A percentile compares a stretch with the other conserved stretches of the same genome.
phyloP scores from a whole-genome alignment of 2,888 invertebrate species.

The Cantharis flavilabris region DNA sequence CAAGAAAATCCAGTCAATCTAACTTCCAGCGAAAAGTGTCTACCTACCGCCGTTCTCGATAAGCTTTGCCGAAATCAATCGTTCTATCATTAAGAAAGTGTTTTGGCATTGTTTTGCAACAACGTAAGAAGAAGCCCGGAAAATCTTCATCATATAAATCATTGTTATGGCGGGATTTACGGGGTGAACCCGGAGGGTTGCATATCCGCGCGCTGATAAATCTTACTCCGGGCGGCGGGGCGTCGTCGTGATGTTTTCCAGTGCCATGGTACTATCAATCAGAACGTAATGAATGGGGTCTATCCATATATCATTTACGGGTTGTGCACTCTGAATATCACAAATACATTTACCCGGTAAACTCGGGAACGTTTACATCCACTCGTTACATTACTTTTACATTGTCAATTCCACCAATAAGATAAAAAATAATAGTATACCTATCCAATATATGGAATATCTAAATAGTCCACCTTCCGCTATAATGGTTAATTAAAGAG shows the following conservation, averaged over 20 bases:
- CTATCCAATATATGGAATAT: not conserved
- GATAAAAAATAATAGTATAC: not conserved
- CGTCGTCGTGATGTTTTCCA: constrained; percentile 28
- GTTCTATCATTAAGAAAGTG: not conserved
- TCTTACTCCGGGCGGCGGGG: constrained; percentile 21
- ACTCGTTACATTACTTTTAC: not conserved
- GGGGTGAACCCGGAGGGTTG: constrained; percentile 29
- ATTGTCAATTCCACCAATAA: not conserved
- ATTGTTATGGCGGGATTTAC: constrained; percentile 16
- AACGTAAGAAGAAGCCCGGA: constrained; percentile 2
- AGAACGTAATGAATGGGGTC: constrained; percentile 40
- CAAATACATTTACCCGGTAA: constrained; percentile 19
- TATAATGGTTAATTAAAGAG: not conserved
- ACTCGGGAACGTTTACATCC: not conserved
- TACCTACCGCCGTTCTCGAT: not conserved
- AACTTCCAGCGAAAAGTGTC: not conserved
- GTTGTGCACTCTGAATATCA: constrained; percentile 36
- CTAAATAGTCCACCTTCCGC: not conserved
- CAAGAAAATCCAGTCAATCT: constrained; percentile 10
- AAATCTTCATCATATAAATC: constrained; percentile 16
- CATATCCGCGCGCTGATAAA: constrained; percentile 43
- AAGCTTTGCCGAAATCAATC: not conserved
- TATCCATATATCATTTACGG: constrained; percentile 43
- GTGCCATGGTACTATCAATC: constrained; percentile 40
- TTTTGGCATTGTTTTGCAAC: not conserved